Evolutionary conservation across 2,888 invertebrate genomes (phyloP), one percentile per base, ranked within the genome.

Genomic region (Heteropelma amictum): DNA sequence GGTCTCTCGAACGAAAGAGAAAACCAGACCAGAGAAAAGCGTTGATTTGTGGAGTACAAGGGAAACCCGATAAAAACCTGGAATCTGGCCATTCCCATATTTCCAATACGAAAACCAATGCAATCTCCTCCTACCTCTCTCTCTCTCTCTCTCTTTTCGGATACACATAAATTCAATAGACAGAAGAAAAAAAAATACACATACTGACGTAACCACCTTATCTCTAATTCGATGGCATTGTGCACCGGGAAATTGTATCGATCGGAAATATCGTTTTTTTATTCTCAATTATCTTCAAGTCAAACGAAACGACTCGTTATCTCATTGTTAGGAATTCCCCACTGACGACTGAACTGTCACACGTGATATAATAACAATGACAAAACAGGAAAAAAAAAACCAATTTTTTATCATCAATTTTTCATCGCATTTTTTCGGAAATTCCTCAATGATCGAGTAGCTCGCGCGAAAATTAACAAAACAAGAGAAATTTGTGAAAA

Each of bases 21-120:
- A n/a, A 26, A 26, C 23, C 47, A 14, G 54, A 63, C 33, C 26
- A 61, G 45, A 51, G 60, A 61, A 70, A 61, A 38, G 51, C 65
- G 49, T 75, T 51, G 60, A 70, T 75, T 67, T 30, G 53, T 17
- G 10, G 47, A 47, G 17, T 49, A 28, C 47, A 47, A 30, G 53
- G 21, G 60, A 65, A 54, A 21, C 49, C 56, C 21, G 71, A 75
- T 75, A 71, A 75, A 75, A 75, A 61, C 33, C 54, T 67, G 75
- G 70, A 75, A 75, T 61, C 53, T 67, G 42, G 75, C 75, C 65
- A 71, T 71, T 56, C 60, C 19, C 60, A 49, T 42, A 61, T 61
- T 72, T 61, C 45, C 54, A 53, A 61, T 70, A 45, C 53, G 42
- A 58, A 58, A 61, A 65, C 67, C 53, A 40, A 67, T 54, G 47